Evolutionary conservation across 2,113 vertebrate genomes (phyloP).

Genomic region (Urocynchramus pylzowi): DNA sequence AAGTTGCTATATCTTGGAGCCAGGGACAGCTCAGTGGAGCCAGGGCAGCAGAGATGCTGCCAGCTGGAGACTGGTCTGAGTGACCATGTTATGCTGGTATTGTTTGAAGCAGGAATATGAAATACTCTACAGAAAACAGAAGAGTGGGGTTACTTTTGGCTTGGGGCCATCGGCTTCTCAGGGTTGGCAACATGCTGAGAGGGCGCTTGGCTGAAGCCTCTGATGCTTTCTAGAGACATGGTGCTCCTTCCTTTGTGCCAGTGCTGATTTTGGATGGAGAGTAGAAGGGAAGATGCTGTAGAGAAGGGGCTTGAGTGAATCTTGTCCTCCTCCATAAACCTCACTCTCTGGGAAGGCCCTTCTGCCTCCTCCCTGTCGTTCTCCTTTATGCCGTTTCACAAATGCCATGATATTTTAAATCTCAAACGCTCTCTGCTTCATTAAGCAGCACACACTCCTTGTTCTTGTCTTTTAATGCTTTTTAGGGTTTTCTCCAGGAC

Average conservation of each 20-base stretch:
- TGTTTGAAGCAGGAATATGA: neutral
- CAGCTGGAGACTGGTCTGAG: neutral
- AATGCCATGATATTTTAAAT: neutral
- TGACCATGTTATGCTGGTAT: neutral
- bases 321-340: neutral
- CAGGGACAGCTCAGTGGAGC: neutral
- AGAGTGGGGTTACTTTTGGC: neutral
- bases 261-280: neutral
- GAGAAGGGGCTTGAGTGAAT: neutral
- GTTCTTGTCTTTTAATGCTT: constrained; percentile 63
- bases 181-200: neutral
- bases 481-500: constrained; percentile 70
- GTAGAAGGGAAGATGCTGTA: neutral
- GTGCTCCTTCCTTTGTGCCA: neutral
- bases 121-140: neutral
- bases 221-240: neutral
- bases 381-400: neutral
- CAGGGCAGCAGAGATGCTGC: neutral
- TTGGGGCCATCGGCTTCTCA: neutral
- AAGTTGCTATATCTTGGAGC: accelerated
- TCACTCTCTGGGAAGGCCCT: neutral
- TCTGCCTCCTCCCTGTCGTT: neutral
- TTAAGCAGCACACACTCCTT: constrained; percentile 46
- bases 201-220: neutral
- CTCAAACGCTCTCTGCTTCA: neutral